A percentile compares a stretch with the other conserved stretches of the same genome.
Conservation (phyloP, 1,140 invertebrate species). For the Prorops nasuta region DNA sequence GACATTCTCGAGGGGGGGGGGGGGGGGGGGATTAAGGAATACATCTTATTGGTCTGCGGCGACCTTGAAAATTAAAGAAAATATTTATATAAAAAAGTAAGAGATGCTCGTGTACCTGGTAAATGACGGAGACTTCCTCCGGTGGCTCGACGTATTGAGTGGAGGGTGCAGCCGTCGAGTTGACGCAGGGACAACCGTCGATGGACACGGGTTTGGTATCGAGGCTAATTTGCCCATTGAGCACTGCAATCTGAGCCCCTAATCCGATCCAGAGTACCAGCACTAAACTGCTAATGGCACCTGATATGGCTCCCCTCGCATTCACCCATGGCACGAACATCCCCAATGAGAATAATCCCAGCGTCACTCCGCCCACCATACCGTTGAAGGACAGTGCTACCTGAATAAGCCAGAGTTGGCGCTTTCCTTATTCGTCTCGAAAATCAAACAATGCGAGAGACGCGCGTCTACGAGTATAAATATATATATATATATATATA, state of each 20-base stretch:
- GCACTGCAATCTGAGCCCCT: constrained; percentile 65
- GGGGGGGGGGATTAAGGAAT: too few species aligned
- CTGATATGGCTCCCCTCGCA: constrained; percentile 70
- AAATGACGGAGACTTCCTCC: constrained; percentile 29
- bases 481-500: constrained; percentile 1
- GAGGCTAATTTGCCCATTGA: constrained; percentile 52
- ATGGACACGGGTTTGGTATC: constrained; percentile 52
- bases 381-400: constrained; percentile 85
- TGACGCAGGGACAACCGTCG: constrained; percentile 52
- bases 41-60: too few species aligned
- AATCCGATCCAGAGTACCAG: constrained; percentile 74
- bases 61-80: too few species aligned
- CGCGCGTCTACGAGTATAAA: background rate
- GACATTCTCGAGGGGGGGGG: too few species aligned
- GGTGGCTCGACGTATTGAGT: constrained; percentile 1
- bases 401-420: constrained; percentile 50
- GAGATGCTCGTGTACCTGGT: constrained; percentile 32
- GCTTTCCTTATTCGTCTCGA: too few species aligned
- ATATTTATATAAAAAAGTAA: too few species aligned
- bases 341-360: constrained; percentile 83
- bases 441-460: background rate
- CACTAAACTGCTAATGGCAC: constrained; percentile 61
- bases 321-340: constrained; percentile 88
- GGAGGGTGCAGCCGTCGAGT: constrained; percentile 8
- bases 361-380: constrained; percentile 80